These are phyloP conservation scores for Nicator chloris DNA, from an alignment of 2,113 vertebrate species.

Conservation along the genomic window DNA sequence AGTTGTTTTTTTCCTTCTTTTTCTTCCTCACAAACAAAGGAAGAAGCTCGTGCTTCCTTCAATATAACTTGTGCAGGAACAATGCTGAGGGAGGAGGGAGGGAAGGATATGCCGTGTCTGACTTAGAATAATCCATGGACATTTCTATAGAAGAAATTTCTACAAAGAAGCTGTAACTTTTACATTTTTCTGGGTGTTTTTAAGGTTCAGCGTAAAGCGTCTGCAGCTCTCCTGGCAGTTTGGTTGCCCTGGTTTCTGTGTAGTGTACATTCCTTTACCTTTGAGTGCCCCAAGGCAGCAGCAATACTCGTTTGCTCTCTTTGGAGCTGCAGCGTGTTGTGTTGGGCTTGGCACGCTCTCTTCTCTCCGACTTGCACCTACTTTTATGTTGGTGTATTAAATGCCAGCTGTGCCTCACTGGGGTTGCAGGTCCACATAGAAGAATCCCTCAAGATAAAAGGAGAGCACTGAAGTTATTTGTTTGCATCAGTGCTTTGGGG, in stretches of 20 bases:
- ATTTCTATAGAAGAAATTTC: background rate
- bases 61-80: slow-evolving; percentile 41
- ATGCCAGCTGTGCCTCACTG: background rate
- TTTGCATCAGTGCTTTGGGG: slow-evolving; percentile 7
- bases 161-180: background rate
- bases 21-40: slow-evolving; percentile 73
- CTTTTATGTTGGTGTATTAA: background rate
- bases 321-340: background rate
- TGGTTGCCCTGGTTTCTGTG: slow-evolving; percentile 25
- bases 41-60: slow-evolving; percentile 63
- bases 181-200: background rate
- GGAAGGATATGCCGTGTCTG: slow-evolving; percentile 1
- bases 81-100: slow-evolving; percentile 11
- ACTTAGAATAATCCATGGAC: background rate
- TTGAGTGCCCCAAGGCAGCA: background rate
- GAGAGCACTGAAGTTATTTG: background rate
- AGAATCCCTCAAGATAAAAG: background rate
- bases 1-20: slow-evolving; percentile 46
- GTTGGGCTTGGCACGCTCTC: background rate
- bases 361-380: background rate
- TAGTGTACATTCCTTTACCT: slow-evolving; percentile 13
- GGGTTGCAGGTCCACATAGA: background rate
- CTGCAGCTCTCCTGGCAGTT: background rate
- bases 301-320: background rate
- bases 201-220: background rate